phyloP scores from a whole-genome alignment of 1,140 invertebrate genomes.

The Sycophaga agraensis region DNA sequence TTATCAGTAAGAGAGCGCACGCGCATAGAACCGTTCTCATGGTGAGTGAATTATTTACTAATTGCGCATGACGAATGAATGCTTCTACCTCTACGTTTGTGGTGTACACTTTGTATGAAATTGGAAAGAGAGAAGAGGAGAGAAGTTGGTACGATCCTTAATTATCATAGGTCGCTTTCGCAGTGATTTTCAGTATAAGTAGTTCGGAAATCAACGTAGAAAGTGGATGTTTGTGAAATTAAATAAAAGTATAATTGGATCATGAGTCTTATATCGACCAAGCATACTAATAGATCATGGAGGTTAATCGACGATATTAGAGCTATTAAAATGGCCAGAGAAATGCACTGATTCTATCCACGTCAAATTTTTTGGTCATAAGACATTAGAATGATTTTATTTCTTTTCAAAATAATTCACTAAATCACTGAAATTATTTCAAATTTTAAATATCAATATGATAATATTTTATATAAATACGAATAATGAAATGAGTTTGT shows the following conservation, averaged over 20 bases:
- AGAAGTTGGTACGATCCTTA: background rate
- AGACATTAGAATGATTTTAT: too few species aligned
- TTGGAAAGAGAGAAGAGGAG: background rate
- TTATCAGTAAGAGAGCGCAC: too few species aligned
- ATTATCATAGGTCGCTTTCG: conserved; percentile 31
- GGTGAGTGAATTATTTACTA: background rate
- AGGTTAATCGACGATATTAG: background rate
- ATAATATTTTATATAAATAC: background rate
- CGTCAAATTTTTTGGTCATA: too few species aligned
- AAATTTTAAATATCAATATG: background rate
- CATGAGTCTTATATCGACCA: conserved; percentile 15
- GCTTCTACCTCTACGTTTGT: background rate
- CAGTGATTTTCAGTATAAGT: conserved; percentile 32
- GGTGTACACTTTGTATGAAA: background rate
- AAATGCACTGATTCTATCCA: too few species aligned
- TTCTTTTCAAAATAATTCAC: too few species aligned
- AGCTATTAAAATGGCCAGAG: conserved; percentile 1
- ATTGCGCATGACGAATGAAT: conserved; percentile 2
- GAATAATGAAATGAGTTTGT: background rate
- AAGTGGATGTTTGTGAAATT: conserved; percentile 29
- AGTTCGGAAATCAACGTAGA: conserved; percentile 29
- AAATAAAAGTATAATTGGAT: conserved; percentile 18
- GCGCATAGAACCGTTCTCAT: too few species aligned
- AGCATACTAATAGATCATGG: background rate
- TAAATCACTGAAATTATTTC: background rate